Evolutionary conservation across 2,888 invertebrate species (phyloP).

Genomic region (Tenthredo mesomela): DNA sequence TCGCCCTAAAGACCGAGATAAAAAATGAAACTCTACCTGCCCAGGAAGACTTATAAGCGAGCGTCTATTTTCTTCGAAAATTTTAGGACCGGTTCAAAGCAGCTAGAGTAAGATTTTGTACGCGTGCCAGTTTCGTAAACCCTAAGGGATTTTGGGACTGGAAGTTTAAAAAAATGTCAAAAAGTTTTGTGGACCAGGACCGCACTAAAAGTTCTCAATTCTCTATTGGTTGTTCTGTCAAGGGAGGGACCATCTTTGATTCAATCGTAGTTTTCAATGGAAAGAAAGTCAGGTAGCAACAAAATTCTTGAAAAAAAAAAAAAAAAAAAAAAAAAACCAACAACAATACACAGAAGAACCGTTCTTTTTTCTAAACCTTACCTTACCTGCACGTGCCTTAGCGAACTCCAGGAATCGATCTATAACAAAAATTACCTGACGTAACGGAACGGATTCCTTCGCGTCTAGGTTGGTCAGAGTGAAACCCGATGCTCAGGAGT

Average conservation of each 20-base stretch:
- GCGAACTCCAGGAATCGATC: neutral
- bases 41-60: constrained; percentile 36
- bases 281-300: constrained; percentile 41
- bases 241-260: neutral
- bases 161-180: constrained; percentile 9
- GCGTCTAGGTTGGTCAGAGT: constrained; percentile 2
- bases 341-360: neutral
- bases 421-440: neutral
- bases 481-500: neutral
- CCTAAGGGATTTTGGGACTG: neutral
- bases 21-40: constrained; percentile 51
- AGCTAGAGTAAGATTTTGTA: constrained; percentile 14
- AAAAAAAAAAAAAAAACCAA: neutral
- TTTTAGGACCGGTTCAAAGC: constrained; percentile 39
- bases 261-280: constrained; percentile 25
- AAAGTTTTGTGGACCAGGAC: neutral
- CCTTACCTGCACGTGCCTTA: constrained; percentile 26
- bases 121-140: constrained; percentile 42
- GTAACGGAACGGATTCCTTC: constrained; percentile 22
- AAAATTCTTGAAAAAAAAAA: neutral
- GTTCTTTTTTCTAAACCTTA: constrained; percentile 6
- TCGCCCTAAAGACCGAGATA: constrained; percentile 48
- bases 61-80: constrained; percentile 13
- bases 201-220: neutral
- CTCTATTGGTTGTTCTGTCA: neutral